phyloP scores from a whole-genome alignment of 2,797 vertebrate species.

The Denticeps clupeoides region DNA sequence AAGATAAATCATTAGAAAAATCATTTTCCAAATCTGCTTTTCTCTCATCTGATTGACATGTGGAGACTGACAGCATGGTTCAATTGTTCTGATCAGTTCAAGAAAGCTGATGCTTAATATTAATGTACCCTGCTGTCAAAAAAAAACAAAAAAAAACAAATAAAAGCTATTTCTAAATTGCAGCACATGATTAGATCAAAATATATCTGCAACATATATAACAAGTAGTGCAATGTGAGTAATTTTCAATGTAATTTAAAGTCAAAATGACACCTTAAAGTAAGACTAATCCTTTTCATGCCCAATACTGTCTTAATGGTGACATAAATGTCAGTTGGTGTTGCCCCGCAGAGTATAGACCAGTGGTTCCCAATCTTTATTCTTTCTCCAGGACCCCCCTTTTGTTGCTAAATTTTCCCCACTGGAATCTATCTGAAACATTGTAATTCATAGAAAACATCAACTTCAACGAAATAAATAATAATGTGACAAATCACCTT shows the following conservation, averaged over 20 bases:
- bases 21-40: not conserved
- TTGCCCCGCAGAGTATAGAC: conserved; percentile 15
- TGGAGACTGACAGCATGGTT: conserved; percentile 7
- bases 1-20: conserved; percentile 6
- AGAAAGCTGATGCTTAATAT: conserved; percentile 20
- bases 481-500: too few species aligned
- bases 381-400: too few species aligned
- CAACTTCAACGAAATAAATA: too few species aligned
- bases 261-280: conserved; percentile 17
- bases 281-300: conserved; percentile 22
- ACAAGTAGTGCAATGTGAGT: conserved; percentile 47
- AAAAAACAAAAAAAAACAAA: conserved; percentile 15
- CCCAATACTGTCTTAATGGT: conserved; percentile 34
- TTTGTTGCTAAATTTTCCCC: too few species aligned
- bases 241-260: conserved; percentile 33
- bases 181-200: conserved; percentile 30
- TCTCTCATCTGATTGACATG: not conserved
- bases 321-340: conserved; percentile 21
- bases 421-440: too few species aligned
- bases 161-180: conserved; percentile 12
- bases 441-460: too few species aligned
- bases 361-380: not conserved
- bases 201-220: conserved; percentile 12
- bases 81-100: conserved; percentile 11
- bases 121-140: conserved; percentile 24